A percentile compares a stretch with the other conserved stretches of the same genome.
Evolutionary conservation across 2,888 invertebrate species (phyloP).

Genomic region (Apodemia duryi): DNA sequence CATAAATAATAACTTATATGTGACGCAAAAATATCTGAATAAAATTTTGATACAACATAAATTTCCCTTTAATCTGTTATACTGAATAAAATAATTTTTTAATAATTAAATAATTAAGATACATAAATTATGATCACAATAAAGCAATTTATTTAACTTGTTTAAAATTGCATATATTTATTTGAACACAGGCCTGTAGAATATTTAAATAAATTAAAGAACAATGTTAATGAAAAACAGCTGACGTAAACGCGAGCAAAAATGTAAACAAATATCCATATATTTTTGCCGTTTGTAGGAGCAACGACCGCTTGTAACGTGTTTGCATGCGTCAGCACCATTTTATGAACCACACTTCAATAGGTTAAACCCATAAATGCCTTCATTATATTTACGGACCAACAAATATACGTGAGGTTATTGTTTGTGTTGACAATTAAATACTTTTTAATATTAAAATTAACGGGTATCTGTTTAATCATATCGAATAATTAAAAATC

Average conservation of each 20-base stretch:
- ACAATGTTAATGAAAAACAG: slow-evolving; percentile 31
- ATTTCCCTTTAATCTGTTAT: neutral
- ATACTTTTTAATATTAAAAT: too few relatives aligned
- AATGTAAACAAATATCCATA: slow-evolving; percentile 52
- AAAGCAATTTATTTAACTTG: neutral
- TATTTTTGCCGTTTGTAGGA: slow-evolving; percentile 50
- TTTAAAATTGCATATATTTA: neutral
- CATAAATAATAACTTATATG: too few relatives aligned
- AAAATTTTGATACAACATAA: too few relatives aligned
- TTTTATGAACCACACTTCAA: slow-evolving; percentile 12
- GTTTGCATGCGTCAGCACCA: slow-evolving; percentile 38
- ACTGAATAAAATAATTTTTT: neutral
- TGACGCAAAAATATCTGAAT: too few relatives aligned
- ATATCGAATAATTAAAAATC: too few relatives aligned
- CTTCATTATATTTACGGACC: neutral
- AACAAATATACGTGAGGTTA: too few relatives aligned
- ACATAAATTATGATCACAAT: too few relatives aligned
- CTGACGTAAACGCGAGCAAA: slow-evolving; percentile 43
- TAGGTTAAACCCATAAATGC: slow-evolving; percentile 4
- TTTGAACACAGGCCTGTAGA: neutral
- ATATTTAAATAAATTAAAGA: neutral
- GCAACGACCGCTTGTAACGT: slow-evolving; percentile 61
- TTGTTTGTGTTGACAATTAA: too few relatives aligned
- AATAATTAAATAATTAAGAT: neutral
- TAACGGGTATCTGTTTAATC: too few relatives aligned